Evolutionary conservation across 2,797 vertebrate species (phyloP).

Genomic region (Novumbra hubbsi): DNA sequence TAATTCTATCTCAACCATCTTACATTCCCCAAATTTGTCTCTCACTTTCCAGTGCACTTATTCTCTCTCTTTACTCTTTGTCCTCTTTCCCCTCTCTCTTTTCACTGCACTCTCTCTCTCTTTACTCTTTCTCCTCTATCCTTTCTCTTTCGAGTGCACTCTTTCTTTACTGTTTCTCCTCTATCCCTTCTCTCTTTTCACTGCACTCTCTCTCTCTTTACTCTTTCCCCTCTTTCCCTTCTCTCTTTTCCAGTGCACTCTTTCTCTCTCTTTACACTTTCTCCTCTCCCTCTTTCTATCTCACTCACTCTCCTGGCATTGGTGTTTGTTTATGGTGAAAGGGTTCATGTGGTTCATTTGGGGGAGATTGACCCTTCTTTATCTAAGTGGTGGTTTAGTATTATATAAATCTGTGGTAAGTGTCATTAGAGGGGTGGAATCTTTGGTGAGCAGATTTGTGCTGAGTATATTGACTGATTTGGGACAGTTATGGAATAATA

Average conservation of each 20-base stretch:
- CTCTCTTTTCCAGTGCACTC: no score
- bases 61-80: no score
- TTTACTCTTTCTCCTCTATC: no score
- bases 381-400: no score
- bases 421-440: conserved; percentile 16
- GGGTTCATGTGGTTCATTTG: conserved; percentile 24
- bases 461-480: conserved; percentile 33
- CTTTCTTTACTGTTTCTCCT: no score
- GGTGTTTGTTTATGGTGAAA: conserved; percentile 20
- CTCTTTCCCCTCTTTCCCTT: conserved; percentile 5
- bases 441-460: conserved; percentile 13
- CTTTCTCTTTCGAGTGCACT: no score
- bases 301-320: conserved; percentile 13
- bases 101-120: no score
- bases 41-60: no score
- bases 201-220: conserved; percentile 31
- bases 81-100: no score
- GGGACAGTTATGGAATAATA: conserved; percentile 32
- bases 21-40: no score
- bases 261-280: conserved; percentile 14
- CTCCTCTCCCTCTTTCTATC: conserved; percentile 25
- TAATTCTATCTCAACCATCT: no score
- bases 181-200: no score
- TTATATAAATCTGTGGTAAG: conserved; percentile 19
- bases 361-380: not conserved